phyloP scores from a whole-genome alignment of 2,888 invertebrate genomes.

The Andrena praecox region DNA sequence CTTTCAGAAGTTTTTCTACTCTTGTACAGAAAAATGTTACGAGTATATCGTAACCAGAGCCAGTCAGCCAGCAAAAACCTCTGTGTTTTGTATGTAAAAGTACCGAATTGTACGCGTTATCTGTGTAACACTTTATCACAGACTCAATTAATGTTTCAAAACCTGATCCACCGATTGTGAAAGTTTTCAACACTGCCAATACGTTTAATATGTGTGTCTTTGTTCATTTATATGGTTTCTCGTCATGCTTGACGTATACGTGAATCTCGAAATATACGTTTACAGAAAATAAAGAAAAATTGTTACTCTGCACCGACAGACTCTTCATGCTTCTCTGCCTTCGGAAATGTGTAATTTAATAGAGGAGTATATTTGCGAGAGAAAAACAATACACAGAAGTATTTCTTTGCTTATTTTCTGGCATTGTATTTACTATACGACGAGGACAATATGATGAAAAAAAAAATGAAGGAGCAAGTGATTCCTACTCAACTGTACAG shows the following conservation, averaged over 20 bases:
- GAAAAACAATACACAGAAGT: conserved; percentile 60
- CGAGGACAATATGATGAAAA: conserved; percentile 73
- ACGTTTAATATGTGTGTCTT: conserved; percentile 60
- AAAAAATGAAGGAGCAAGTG: conserved; percentile 60
- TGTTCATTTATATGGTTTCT: conserved; percentile 52
- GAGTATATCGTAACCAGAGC: conserved; percentile 47
- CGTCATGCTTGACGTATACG: conserved; percentile 6
- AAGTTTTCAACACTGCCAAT: conserved; percentile 75
- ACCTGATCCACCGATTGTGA: conserved; percentile 60
- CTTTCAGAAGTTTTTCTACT: conserved; percentile 68
- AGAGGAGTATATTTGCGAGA: conserved; percentile 17
- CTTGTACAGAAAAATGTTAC: conserved; percentile 65
- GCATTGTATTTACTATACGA: conserved; percentile 70
- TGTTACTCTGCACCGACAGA: conserved; percentile 6
- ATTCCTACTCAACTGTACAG: conserved; percentile 76
- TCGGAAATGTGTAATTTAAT: conserved; percentile 9
- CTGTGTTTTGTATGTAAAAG: conserved; percentile 55
- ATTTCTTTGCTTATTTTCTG: conserved; percentile 69
- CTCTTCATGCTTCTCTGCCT: conserved; percentile 22
- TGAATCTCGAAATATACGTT: conserved; percentile 17
- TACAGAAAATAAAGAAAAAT: conserved; percentile 6
- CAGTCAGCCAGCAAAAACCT: conserved; percentile 54
- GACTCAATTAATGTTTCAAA: conserved; percentile 54
- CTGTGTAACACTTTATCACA: conserved; percentile 44
- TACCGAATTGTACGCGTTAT: conserved; percentile 22